Evolutionary conservation across 2,797 vertebrate genomes (phyloP), one percentile per base, ranked within the genome.

Genomic region (Todus mexicanus): DNA sequence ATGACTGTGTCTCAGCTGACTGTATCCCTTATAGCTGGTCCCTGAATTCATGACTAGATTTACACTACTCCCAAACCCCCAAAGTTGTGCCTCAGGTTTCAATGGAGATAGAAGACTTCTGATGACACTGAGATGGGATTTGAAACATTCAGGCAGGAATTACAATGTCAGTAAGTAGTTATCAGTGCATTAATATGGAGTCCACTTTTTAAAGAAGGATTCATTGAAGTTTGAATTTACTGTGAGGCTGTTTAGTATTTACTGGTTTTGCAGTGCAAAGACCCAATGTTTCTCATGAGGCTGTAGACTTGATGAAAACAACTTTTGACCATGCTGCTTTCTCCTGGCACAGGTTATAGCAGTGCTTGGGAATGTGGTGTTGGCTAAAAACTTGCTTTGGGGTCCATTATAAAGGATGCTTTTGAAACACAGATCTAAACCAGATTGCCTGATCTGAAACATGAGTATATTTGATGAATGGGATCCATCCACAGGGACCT

Each of bases 291-390:
- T 78, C 29, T 20, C 26, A 48, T 7, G 10, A 40, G 22, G 6
- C 17, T 69, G n/a, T 20, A 17, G 40, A 7, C 15, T 35, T 23
- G 15, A 26, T 88, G 69, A 29, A 53, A 78, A 31, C 18, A 84
- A 47, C 18, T 12, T 80, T 35, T 65, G 15, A 48, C 27, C 5
- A 1, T 3, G 40, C 43, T 47, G 45, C 73, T 63, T 72, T 54
- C 43, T 60, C 53, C 70, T 64, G 53, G 21, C 77, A 43, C n/a
- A 1, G 6, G 1, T 66, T 73, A 18, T 43, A 17, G 15, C 26
- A 38, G 56, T 12, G 9, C 33, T 47, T 33, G 2, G 22, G 40
- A 43, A 29, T 0, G 0, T 37, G 23, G 12, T 20, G n/a, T 12
- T 33, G 66, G 31, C 29, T 43, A 7, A 72, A 71, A 78, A 18